Percentiles rank a stretch among this genome's conserved stretches.
Conservation (phyloP, 2,113 vertebrate genomes). For the Phylloscopus trochiloides region DNA sequence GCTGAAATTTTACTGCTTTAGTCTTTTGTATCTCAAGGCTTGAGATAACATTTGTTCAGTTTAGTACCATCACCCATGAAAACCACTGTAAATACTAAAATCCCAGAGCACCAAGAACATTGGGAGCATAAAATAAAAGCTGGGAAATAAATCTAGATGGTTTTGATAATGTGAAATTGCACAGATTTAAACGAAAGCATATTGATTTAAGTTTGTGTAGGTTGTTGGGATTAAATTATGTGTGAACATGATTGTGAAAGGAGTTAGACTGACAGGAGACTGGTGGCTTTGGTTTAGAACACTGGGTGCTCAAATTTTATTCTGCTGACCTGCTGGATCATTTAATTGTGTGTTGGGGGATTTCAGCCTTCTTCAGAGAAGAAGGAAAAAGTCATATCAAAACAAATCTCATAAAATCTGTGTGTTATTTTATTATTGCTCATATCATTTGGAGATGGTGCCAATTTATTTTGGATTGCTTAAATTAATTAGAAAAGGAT, state of each 20-base stretch:
- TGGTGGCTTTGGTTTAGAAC: background rate
- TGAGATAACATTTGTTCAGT: background rate
- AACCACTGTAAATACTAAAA: background rate
- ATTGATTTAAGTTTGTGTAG: background rate
- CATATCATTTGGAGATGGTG: background rate
- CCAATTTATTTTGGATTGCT: background rate
- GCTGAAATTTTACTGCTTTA: slow-evolving; percentile 7
- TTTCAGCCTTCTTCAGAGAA: background rate
- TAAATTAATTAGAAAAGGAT: background rate
- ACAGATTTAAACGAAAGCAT: background rate
- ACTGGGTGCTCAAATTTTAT: background rate
- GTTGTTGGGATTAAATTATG: background rate
- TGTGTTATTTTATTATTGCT: background rate
- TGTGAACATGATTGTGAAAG: background rate
- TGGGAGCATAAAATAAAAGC: background rate
- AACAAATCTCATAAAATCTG: background rate
- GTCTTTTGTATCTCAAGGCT: slow-evolving; percentile 26
- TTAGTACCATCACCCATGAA: background rate
- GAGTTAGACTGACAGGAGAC: rapidly evolving
- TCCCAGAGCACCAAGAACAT: background rate
- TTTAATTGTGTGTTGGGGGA: background rate
- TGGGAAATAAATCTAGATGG: background rate
- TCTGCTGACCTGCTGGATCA: background rate
- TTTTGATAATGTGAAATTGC: background rate
- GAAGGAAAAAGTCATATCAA: background rate